phyloP scores from a whole-genome alignment of 2,888 invertebrate species.

The Hemistola chrysoprasaria region DNA sequence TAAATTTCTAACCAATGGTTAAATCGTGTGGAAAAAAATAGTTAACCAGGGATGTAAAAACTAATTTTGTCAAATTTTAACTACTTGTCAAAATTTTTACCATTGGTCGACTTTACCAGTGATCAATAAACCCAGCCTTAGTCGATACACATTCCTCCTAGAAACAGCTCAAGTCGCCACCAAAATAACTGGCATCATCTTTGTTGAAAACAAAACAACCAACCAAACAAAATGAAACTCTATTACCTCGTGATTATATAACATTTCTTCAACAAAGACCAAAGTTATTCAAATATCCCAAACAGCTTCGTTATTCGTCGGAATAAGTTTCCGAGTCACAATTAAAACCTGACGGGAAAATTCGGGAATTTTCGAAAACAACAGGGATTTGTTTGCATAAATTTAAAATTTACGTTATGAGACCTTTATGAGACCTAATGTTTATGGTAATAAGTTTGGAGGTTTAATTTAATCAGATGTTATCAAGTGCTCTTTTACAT shows the following conservation, averaged over 20 bases:
- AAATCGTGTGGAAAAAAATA: no score
- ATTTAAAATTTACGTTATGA: conserved; percentile 27
- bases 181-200: no score
- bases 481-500: no score
- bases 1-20: no score
- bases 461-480: not conserved
- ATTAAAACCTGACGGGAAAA: conserved; percentile 11
- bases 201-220: conserved; percentile 4
- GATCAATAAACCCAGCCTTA: no score
- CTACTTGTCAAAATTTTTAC: no score
- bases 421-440: conserved; percentile 13
- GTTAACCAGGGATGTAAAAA: no score
- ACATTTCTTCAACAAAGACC: conserved; percentile 18
- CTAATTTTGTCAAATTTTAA: no score
- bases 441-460: conserved; percentile 4
- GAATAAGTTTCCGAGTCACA: conserved; percentile 10
- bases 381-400: conserved; percentile 32
- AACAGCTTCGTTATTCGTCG: conserved; percentile 23
- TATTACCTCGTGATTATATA: conserved; percentile 18
- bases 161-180: no score
- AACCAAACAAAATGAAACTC: conserved; percentile 13
- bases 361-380: conserved; percentile 8
- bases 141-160: no score
- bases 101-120: no score
- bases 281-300: conserved; percentile 15